A percentile compares a stretch with the other conserved stretches of the same genome.
Evolutionary conservation across 1,140 invertebrate species (phyloP).

Genomic region (Drosophila cardini): DNA sequence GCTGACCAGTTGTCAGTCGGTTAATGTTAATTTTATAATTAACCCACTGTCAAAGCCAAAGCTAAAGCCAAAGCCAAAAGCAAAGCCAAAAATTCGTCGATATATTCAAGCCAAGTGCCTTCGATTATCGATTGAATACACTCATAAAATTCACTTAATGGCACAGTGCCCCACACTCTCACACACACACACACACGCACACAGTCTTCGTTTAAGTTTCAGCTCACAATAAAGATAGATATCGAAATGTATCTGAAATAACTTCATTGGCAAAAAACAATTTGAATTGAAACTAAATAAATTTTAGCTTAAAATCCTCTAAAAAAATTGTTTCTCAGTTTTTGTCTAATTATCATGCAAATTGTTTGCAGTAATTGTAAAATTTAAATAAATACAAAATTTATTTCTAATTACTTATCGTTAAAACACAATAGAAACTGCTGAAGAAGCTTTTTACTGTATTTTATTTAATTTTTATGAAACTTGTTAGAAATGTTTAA

Average conservation of each 20-base stretch:
- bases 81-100: constrained; percentile 12
- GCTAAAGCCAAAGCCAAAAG: not conserved
- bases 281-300: not conserved
- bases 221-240: not conserved
- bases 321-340: not conserved
- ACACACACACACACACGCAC: not conserved
- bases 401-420: not conserved
- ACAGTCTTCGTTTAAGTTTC: not conserved
- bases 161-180: constrained; percentile 9
- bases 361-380: not conserved
- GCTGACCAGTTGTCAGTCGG: constrained; percentile 73
- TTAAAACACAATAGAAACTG: not conserved
- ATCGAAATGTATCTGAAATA: constrained; percentile 8
- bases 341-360: not conserved
- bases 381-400: not conserved
- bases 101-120: constrained; percentile 38
- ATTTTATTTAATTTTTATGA: not conserved
- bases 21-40: constrained; percentile 83
- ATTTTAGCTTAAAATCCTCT: not conserved
- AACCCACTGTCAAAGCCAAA: constrained; percentile 54
- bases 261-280: constrained; percentile 9
- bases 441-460: no score
- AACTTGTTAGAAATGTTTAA: not conserved
- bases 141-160: constrained; percentile 31
- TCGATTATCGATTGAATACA: constrained; percentile 38